Base-by-base conservation (phyloP, 1,140 invertebrate species). In the Acromyrmex echinatior region DNA sequence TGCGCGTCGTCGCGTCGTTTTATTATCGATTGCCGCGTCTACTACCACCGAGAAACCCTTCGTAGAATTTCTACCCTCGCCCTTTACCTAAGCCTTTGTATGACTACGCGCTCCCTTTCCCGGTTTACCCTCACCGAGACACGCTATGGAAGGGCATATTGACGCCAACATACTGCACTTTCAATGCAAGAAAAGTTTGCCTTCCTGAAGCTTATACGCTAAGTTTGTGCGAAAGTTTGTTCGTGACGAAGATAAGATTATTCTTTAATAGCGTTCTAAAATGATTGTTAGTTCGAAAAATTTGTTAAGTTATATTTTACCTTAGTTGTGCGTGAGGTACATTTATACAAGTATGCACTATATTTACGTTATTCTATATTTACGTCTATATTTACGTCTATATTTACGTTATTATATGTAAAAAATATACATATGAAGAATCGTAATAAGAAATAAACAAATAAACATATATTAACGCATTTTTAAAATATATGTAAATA, bases 21-120 rank as follows among this genome's bases (percentile, higher is more conserved):
- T 94, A 94, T 93, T 94, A 94, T 94, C 93, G 93, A 94, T 94
- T 94, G 60, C 80, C 78, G 60, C 70, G 92, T 92, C 90, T 91
- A 90, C 89, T 81, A 66, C 70, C 87, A 70, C 76, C 71, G 77
- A 56, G 78, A 56, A 91, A 76, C 87, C 78, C 89, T 88, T 86
- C 82, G 63, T 88, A 56, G 62, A 51, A 56, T 84, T 71, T 74
- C 77, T 79, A 68, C 76, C 89, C 74, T 86, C 86, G 74, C 87
- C 86, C 86, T 89, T 89, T 86, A 45, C 68, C 68, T 31, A 63
- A 28, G 65, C 87, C 86, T 91, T 90, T 90, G 90, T 91, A 74
- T 21, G 60, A 87, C 71, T 73, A 87, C 73, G 70, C 62, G 76
- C 88, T 87, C 58, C 89, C 88, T 62, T 88, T 88, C 80, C 76